Evolutionary conservation across 2,113 vertebrate genomes (phyloP).

Genomic region (Phainopepla nitens): DNA sequence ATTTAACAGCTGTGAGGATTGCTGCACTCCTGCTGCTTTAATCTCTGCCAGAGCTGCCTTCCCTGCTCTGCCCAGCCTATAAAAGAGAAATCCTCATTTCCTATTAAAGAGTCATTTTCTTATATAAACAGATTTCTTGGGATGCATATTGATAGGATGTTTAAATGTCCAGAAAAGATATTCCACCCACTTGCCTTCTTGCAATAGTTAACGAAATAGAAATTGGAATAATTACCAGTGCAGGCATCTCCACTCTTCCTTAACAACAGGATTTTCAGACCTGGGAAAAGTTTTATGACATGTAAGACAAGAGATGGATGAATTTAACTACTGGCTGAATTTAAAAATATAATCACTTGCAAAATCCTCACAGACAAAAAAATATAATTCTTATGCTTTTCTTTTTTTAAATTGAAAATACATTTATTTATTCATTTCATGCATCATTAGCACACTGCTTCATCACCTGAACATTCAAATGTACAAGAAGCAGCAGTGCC

Average conservation of each 20-base stretch:
- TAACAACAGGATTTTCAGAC: neutral
- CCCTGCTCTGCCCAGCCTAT: neutral
- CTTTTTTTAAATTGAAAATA: neutral
- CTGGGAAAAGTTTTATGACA: neutral
- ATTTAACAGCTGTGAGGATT: slow-evolving; percentile 3
- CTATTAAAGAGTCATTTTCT: neutral
- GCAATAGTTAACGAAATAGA: neutral
- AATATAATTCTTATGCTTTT: neutral
- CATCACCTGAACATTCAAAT: neutral
- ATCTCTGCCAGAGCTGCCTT: neutral
- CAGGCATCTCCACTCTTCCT: neutral
- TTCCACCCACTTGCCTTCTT: neutral
- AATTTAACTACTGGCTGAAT: neutral
- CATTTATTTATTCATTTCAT: neutral
- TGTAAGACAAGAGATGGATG: neutral
- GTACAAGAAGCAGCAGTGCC: neutral
- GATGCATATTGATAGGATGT: neutral
- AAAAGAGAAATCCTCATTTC: slow-evolving; percentile 10
- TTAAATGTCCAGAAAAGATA: neutral
- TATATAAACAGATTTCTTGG: neutral
- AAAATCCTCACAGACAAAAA: neutral
- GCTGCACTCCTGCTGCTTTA: slow-evolving; percentile 17
- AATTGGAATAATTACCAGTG: neutral
- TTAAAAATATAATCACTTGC: neutral
- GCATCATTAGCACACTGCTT: neutral